phyloP scores from a whole-genome alignment of 2,797 vertebrate genomes.

The Ctenochaetus hawaiiensis region DNA sequence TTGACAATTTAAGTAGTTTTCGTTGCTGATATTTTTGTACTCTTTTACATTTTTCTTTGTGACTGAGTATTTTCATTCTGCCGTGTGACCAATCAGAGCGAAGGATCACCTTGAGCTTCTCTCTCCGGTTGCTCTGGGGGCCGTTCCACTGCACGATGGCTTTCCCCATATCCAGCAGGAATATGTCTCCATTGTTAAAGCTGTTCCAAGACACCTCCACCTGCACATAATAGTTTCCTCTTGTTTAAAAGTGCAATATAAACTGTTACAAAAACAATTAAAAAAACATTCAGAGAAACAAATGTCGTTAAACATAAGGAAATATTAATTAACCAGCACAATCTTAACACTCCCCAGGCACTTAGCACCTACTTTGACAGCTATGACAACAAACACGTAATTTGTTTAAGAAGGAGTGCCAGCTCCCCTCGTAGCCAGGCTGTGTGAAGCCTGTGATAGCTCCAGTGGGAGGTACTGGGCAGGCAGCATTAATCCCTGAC shows the following conservation, averaged over 20 bases:
- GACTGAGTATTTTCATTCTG: background rate
- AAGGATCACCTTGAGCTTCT: conserved; percentile 88
- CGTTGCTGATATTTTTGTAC: background rate
- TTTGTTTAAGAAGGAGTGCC: conserved; percentile 48
- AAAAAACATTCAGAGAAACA: background rate
- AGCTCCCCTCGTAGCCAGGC: conserved; percentile 13
- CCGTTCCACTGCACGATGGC: conserved; percentile 94
- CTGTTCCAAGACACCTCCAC: conserved; percentile 92
- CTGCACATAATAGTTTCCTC: conserved; percentile 66
- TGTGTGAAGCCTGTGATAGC: conserved; percentile 43
- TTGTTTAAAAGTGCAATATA: conserved; percentile 8
- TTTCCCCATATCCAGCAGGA: conserved; percentile 92
- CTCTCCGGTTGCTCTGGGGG: conserved; percentile 90
- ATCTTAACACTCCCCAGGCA: conserved; percentile 3
- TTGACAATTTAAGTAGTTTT: background rate
- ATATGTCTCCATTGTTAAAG: conserved; percentile 92
- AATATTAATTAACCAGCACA: conserved; percentile 21
- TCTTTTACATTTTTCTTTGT: too few relatives aligned
- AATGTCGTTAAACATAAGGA: background rate
- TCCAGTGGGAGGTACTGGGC: conserved; percentile 39
- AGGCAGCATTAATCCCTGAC: conserved; percentile 19
- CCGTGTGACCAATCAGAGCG: background rate
- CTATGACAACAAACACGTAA: conserved; percentile 42
- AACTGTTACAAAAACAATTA: background rate
- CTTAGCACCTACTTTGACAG: conserved; percentile 47